Evolutionary conservation across 2,888 invertebrate species (phyloP), one percentile per base, ranked within the genome.

Genomic region (Formica aserva): DNA sequence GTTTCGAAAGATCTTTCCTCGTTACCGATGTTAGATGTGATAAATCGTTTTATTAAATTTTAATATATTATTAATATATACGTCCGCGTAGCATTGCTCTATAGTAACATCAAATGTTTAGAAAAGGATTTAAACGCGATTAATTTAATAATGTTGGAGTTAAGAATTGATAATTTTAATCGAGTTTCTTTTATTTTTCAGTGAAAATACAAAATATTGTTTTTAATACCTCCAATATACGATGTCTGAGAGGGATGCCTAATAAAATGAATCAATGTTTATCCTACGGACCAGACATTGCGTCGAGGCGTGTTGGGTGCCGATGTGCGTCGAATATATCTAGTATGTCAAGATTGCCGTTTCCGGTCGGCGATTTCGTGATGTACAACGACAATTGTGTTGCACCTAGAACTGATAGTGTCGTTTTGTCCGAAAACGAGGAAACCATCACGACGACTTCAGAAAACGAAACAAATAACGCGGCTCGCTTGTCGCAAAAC

Each of bases 151-250:
- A 32, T 26, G 1, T 26, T n/a, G 2, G 9, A 3, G 13, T 15
- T 18, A 48, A 18, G 18, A 6, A 13, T 52, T 13, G 11, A 11
- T 45, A 3, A n/a, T n/a, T 35, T 6, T 55, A 18, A 75, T 52
- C n/a, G 13, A 62, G 22, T 45, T 11, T 81, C 6, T 45, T 86
- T 80, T 83, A 48, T 84, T 69, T 91, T 91, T 18, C 86, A 93
- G 93, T 93, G 90, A 92, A 86, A 92, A 86, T 60, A 32, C 85
- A 88, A 87, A 76, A 93, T 18, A 45, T 18, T 92, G 93, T 85
- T 88, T 83, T 87, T 86, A 74, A 8, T n/a, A 52, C 52, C n/a
- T n/a, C 76, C 85, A 83, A 75, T 88, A 77, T 86, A 88, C 84
- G 86, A 88, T 83, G n/a, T 52, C 2, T 84, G 82, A 82, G 84